phyloP scores from a whole-genome alignment of 2,113 vertebrate species.

The Theristicus caerulescens region DNA sequence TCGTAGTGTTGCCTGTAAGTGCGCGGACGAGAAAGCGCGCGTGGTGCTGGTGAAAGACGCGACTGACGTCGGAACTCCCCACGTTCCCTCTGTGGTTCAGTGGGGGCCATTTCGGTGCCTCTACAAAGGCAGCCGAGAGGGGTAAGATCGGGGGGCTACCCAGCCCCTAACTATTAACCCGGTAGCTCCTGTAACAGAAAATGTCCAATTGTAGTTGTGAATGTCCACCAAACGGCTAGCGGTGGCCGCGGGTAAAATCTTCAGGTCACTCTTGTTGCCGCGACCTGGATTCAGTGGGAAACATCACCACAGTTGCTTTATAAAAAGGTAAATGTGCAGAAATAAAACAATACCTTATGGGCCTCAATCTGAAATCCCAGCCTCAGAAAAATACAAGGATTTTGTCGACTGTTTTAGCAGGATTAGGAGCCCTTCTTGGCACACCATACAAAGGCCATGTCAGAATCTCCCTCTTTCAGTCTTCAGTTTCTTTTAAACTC shows the following conservation, averaged over 20 bases:
- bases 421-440: background rate
- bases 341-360: background rate
- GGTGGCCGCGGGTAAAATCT: background rate
- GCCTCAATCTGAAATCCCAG: background rate
- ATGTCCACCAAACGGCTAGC: background rate
- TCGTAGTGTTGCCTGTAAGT: background rate
- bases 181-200: background rate
- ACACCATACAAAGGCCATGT: background rate
- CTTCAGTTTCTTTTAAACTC: background rate
- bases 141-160: fast-evolving
- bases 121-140: background rate
- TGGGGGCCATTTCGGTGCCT: background rate
- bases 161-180: background rate
- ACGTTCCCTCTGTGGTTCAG: fast-evolving
- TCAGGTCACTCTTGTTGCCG: fast-evolving
- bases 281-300: background rate
- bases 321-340: background rate
- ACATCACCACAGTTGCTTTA: background rate
- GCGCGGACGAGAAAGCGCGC: background rate
- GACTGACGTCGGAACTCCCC: fast-evolving
- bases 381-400: background rate
- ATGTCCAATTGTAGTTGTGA: fast-evolving
- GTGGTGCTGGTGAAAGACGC: background rate
- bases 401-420: background rate
- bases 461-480: background rate